Evolutionary conservation across 2,888 invertebrate species (phyloP).

Genomic region (Drosophila mulleri): DNA sequence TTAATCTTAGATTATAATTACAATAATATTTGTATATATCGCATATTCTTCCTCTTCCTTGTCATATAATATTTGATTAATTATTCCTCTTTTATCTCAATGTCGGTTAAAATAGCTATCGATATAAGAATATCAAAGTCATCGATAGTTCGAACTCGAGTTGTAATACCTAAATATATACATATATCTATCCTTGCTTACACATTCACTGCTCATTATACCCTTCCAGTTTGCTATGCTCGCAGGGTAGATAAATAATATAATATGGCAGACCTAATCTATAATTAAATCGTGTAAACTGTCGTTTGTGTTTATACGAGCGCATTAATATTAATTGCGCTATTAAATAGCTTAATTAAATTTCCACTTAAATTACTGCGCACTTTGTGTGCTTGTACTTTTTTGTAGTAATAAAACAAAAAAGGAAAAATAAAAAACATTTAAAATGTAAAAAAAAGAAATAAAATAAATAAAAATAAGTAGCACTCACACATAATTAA

Average conservation of each 20-base stretch:
- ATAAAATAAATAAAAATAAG: not conserved
- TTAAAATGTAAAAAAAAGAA: not conserved
- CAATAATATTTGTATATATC: too few species aligned
- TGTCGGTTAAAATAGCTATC: too few species aligned
- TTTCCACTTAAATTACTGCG: conserved; percentile 66
- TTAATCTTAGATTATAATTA: too few species aligned
- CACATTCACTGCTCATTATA: not conserved
- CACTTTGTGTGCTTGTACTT: conserved; percentile 25
- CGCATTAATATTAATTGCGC: conserved; percentile 75
- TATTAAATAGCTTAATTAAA: conserved; percentile 74
- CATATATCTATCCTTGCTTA: too few species aligned
- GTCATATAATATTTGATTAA: too few species aligned
- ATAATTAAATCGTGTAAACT: conserved; percentile 75
- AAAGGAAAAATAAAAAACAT: conserved; percentile 1
- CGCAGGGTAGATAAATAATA: conserved; percentile 11
- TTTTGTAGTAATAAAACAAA: conserved; percentile 1
- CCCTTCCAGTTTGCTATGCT: too few species aligned
- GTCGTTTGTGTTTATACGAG: conserved; percentile 47
- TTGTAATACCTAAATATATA: not conserved
- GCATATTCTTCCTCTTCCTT: too few species aligned
- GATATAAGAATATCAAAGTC: too few species aligned
- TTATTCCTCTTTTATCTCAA: too few species aligned
- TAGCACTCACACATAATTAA: conserved; percentile 53
- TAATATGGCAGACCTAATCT: conserved; percentile 55
- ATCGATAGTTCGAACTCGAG: too few species aligned